Base-by-base conservation (phyloP, 2,113 vertebrate genomes). In the Epinephelus fuscoguttatus region DNA sequence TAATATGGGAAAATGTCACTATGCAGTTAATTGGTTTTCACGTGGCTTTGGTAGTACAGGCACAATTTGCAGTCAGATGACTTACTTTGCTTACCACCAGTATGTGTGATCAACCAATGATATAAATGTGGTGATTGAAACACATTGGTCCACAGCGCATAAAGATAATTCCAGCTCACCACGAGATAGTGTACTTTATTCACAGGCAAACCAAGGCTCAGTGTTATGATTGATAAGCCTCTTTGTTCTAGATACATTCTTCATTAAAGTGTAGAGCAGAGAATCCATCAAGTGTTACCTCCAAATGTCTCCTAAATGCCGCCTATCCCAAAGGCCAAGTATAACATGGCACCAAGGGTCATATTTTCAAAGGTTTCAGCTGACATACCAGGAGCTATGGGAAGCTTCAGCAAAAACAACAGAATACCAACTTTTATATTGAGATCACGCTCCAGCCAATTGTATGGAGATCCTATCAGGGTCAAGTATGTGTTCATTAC, bases 321-420 rank as follows among this genome's bases (percentile, higher is more conserved):
- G 71, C 81, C 73, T 84, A 80, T 91, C 85, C 84, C 75, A 90
- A 86, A 93, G 79, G 89, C 92, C 93, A 93, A 94, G 83, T 84
- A 91, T 70, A 94, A 95, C 91, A 94, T 66, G 72, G 75, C 81
- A 81, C 72, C 66, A n/a, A 81, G 87, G 91, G 86, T 90, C 77
- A 84, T 88, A 89, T 94, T 94, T 92, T 91, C 82, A 88, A 91
- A 94, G 86, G 90, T 92, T 93, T 94, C 81, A 66, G 72, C 82
- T 85, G 88, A 90, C 86, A 86, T 92, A 91, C 89, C 90, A 94
- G 88, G 82, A 86, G 82, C 81, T 92, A 85, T 93, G 89, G 89
- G 90, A 91, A 91, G 84, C 73, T 84, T 85, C 70, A 90, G 88
- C 57, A 74, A 91, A 91, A 94, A 86, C 72, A 94, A 89, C 84